Percentiles rank a stretch among this genome's conserved stretches.
Evolutionary conservation across 2,888 invertebrate genomes (phyloP).

Genomic region (Cheilosia grossa): DNA sequence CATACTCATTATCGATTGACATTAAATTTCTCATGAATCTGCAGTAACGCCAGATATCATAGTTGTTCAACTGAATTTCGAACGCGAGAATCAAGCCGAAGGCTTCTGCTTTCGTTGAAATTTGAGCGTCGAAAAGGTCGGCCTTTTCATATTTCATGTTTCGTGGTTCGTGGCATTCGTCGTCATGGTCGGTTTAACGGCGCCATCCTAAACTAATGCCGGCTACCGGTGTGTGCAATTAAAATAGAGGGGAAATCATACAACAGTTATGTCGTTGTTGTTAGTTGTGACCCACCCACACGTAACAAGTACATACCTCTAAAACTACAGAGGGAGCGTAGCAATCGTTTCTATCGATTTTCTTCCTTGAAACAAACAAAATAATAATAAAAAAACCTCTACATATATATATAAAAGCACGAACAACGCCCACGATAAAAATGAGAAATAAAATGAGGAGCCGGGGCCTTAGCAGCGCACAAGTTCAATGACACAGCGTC

Average conservation of each 20-base stretch:
- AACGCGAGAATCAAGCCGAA: conserved; percentile 38
- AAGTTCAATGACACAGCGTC: conserved; percentile 56
- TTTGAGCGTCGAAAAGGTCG: conserved; percentile 27
- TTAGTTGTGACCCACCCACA: conserved; percentile 23
- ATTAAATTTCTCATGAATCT: conserved; percentile 32
- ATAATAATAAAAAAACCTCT: conserved; percentile 23
- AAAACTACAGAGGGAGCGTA: conserved; percentile 7
- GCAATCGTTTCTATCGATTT: conserved; percentile 55
- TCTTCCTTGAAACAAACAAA: conserved; percentile 38
- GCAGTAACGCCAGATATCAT: conserved; percentile 25
- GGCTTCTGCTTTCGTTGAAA: conserved; percentile 30
- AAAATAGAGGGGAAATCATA: conserved; percentile 38
- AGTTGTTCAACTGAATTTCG: conserved; percentile 14
- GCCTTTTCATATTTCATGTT: conserved; percentile 24
- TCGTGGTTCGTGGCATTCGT: conserved; percentile 41
- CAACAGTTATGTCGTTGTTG: neutral
- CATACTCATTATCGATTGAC: conserved; percentile 36
- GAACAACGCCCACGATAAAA: conserved; percentile 64
- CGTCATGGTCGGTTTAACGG: conserved; percentile 37
- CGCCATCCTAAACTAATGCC: conserved; percentile 32
- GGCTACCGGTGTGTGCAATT: conserved; percentile 45
- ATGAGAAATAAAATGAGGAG: conserved; percentile 18
- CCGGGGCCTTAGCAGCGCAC: conserved; percentile 21
- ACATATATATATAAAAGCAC: conserved; percentile 14
- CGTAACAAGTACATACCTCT: conserved; percentile 35